These are phyloP conservation scores for Papilio demoleus DNA, from an alignment of 2,888 invertebrate species.

Conservation along the genomic window DNA sequence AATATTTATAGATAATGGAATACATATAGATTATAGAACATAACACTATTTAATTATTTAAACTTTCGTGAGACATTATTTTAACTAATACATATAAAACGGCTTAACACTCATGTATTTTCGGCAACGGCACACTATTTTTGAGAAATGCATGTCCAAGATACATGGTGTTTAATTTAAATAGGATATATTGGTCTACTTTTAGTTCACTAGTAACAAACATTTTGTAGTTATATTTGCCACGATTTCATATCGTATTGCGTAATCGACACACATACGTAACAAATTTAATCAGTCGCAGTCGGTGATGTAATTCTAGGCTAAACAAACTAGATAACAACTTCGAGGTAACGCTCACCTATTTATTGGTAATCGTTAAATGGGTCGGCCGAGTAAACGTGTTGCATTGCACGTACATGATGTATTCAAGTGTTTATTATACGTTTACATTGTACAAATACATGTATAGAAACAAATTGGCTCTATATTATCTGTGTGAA, in stretches of 20 bases:
- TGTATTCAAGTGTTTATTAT: neutral
- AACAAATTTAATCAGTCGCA: slow-evolving; percentile 44
- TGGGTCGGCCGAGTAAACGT: slow-evolving; percentile 9
- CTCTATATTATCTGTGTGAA: no score
- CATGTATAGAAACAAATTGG: neutral
- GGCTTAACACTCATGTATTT: no score
- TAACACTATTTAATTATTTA: no score
- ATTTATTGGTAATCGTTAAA: slow-evolving; percentile 37
- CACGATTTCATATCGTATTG: slow-evolving; percentile 38
- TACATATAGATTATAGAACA: no score
- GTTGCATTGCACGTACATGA: neutral
- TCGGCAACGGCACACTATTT: no score
- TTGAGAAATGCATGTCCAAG: no score
- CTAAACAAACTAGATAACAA: slow-evolving; percentile 54
- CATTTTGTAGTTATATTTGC: slow-evolving; percentile 8
- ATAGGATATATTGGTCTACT: no score
- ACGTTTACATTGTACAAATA: neutral
- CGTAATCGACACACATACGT: slow-evolving; percentile 46
- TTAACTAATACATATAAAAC: no score
- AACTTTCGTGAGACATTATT: no score
- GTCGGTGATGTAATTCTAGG: slow-evolving; percentile 55
- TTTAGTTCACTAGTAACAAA: neutral
- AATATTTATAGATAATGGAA: no score
- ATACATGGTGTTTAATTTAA: no score
- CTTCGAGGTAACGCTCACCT: slow-evolving; percentile 42